phyloP scores from a whole-genome alignment of 1,140 invertebrate species.

The Helicoverpa zea region DNA sequence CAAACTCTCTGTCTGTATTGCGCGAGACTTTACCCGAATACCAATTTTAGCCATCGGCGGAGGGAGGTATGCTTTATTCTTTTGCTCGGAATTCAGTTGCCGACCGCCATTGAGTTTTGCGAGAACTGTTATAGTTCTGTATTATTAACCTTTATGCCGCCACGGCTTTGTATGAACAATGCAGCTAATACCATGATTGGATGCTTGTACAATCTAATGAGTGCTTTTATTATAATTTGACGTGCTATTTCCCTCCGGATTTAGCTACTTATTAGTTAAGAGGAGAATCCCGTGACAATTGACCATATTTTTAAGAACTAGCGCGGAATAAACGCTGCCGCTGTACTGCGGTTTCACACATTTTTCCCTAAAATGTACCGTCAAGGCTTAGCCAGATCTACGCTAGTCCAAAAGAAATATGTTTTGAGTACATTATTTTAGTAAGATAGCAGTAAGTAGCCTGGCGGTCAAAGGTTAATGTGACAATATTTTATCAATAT shows the following conservation, averaged over 20 bases:
- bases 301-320: background rate
- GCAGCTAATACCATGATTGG: slow-evolving; percentile 9
- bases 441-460: slow-evolving; percentile 9
- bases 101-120: too few species aligned
- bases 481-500: background rate
- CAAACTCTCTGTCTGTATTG: too few species aligned
- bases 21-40: too few species aligned
- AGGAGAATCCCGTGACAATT: background rate
- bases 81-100: too few species aligned
- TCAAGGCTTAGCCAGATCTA: too few species aligned
- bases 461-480: slow-evolving; percentile 12
- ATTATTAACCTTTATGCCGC: slow-evolving; percentile 30
- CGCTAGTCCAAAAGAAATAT: too few species aligned
- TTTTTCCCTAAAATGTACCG: too few species aligned
- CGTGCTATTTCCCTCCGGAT: background rate
- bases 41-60: too few species aligned
- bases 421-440: background rate
- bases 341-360: too few species aligned
- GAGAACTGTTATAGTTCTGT: background rate
- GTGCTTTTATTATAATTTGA: background rate
- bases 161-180: background rate
- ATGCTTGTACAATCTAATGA: background rate
- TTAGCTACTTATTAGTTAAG: background rate
- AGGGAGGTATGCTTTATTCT: too few species aligned
- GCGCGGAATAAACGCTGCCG: too few species aligned